Conservation (phyloP, 1,140 invertebrate species). For the Solen grandis region DNA sequence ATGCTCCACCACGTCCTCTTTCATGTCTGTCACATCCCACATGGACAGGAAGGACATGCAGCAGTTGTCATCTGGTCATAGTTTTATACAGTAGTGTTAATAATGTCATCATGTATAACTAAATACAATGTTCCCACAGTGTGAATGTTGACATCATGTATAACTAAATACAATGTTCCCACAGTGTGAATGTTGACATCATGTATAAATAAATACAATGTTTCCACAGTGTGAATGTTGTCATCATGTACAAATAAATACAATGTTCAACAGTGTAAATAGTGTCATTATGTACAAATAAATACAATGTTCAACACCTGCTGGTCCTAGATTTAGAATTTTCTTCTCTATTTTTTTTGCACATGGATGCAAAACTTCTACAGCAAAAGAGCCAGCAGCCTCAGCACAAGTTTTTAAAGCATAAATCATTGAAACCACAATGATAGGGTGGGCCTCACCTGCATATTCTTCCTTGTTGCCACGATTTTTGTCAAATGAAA, state of each 20-base stretch:
- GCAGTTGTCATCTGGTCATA: conserved; percentile 63
- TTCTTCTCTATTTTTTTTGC: no score
- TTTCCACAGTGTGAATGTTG: background rate
- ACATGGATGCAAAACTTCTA: no score
- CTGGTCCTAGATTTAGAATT: no score
- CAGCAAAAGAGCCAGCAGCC: no score
- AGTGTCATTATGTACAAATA: no score
- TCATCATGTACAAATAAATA: background rate
- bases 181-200: background rate
- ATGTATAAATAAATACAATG: background rate
- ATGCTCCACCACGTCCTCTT: conserved; percentile 94
- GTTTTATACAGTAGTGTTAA: background rate
- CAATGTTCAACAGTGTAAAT: no score
- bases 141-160: background rate
- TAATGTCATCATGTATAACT: background rate
- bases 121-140: background rate
- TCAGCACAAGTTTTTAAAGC: no score
- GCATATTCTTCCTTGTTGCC: no score
- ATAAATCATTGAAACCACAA: no score
- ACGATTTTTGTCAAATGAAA: no score
- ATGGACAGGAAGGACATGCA: conserved; percentile 87
- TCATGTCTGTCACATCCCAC: conserved; percentile 97
- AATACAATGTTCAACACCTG: no score
- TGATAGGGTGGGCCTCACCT: no score
- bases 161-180: background rate